Base-by-base conservation (phyloP, 2,797 vertebrate species). In the Artibeus jamaicensis region DNA sequence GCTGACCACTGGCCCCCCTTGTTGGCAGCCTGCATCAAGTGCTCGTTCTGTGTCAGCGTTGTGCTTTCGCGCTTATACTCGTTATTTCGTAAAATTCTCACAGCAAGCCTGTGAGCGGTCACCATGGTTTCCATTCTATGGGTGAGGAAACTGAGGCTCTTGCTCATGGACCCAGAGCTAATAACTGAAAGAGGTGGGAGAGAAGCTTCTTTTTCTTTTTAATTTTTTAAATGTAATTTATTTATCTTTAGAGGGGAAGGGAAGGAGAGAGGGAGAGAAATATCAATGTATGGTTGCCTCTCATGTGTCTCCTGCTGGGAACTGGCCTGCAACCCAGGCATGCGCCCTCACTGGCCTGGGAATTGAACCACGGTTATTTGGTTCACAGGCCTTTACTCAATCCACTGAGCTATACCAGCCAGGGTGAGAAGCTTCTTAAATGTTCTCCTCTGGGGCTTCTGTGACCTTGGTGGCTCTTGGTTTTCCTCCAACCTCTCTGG, bases 121-220 rank as follows among this genome's bases (percentile, higher is more conserved):
- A 2, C 53, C 10, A 1, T 32, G 53, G 87, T 91, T 88, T 59
- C 81, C 24, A 9, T 24, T 68, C 86, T 18, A 21, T 16, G 37
- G 3, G 16, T 0, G 29, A 87, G 70, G 57, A 29, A 77, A 46
- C n/a, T 0, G 9, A 86, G 44, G 42, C 42, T 62, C 86, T 55
- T n/a, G 39, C 53, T 59, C 15, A 2, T 39, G 39, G 87, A 10
- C 29, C 42, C 46, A 0, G 29, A 78, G 55, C 79, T 91, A 14
- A 46, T n/a, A 42, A 32, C 21, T 0, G 0, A 2, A 53, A 89
- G 68, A 11, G 15, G 44, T 46, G 29, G 39, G 19, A 21, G 6
- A 46, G 90, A 50, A 34, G 29, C 42, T 91, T 71, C 93, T 59
- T 91, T 42, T 42, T 42, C 39, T 42, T 42, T 42, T 42, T 42